Percentiles rank a stretch among this genome's conserved stretches.
Evolutionary conservation across 2,888 invertebrate genomes (phyloP).

Genomic region (Oligia latruncula): DNA sequence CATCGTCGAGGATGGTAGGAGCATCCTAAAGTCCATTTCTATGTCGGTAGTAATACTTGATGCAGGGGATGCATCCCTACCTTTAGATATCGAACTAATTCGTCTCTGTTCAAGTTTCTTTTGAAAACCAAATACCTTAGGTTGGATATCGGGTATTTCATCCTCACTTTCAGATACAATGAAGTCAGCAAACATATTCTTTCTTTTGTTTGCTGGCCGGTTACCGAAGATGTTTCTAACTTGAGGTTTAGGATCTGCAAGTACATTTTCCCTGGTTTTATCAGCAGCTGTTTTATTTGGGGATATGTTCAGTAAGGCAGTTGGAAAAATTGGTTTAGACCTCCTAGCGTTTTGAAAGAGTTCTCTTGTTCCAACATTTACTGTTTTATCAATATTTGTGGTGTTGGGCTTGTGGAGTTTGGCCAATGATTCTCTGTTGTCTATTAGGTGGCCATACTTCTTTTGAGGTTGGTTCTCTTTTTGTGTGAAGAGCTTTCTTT

Average conservation of each 20-base stretch:
- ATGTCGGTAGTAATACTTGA: slow-evolving; percentile 80
- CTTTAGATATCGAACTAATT: slow-evolving; percentile 65
- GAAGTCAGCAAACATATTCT: slow-evolving; percentile 83
- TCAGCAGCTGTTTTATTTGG: slow-evolving; percentile 75
- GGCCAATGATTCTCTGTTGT: slow-evolving; percentile 74
- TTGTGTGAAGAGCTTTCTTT: slow-evolving; percentile 80
- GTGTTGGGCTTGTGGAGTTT: slow-evolving; percentile 73
- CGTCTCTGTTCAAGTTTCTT: slow-evolving; percentile 68
- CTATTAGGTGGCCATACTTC: slow-evolving; percentile 74
- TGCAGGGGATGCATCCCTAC: slow-evolving; percentile 73
- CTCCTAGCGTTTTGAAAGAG: slow-evolving; percentile 76
- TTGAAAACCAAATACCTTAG: slow-evolving; percentile 78
- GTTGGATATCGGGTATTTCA: slow-evolving; percentile 81
- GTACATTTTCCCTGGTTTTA: slow-evolving; percentile 75
- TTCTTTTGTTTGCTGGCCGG: slow-evolving; percentile 75
- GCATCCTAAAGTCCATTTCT: slow-evolving; percentile 84
- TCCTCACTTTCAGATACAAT: slow-evolving; percentile 84
- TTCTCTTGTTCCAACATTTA: slow-evolving; percentile 74
- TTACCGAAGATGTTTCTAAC: slow-evolving; percentile 80
- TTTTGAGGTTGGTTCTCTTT: slow-evolving; percentile 76
- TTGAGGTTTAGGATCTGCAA: slow-evolving; percentile 69
- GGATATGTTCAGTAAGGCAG: slow-evolving; percentile 78
- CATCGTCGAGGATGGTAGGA: slow-evolving; percentile 87
- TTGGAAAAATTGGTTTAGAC: slow-evolving; percentile 78
- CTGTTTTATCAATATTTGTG: slow-evolving; percentile 71